phyloP scores from a whole-genome alignment of 2,888 invertebrate genomes.

The Meiosimyza decipiens region DNA sequence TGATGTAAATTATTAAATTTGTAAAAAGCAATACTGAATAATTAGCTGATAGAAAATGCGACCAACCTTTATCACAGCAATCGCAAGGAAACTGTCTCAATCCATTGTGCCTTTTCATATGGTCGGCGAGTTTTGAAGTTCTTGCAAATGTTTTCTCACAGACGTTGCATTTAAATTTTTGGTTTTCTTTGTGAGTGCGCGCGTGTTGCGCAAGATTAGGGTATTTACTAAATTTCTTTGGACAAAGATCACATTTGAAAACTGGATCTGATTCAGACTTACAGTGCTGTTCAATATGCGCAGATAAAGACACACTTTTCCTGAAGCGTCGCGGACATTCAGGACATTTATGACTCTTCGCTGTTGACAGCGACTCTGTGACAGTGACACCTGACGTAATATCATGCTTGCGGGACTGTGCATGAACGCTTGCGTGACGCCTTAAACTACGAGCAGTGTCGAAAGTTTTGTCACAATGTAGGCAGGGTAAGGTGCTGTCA shows the following conservation, averaged over 20 bases:
- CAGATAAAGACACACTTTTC: constrained; percentile 69
- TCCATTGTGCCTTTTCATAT: constrained; percentile 42
- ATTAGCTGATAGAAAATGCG: neutral
- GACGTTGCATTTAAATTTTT: constrained; percentile 69
- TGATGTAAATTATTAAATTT: neutral
- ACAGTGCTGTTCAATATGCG: constrained; percentile 63
- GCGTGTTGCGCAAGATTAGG: constrained; percentile 68
- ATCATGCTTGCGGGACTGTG: constrained; percentile 50
- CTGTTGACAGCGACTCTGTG: constrained; percentile 30
- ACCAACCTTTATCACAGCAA: constrained; percentile 44
- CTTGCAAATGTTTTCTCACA: constrained; percentile 72
- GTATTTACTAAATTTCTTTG: constrained; percentile 66
- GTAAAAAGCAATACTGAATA: neutral
- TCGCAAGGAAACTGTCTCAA: constrained; percentile 42
- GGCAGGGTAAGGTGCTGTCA: constrained; percentile 54
- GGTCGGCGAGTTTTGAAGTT: constrained; percentile 69
- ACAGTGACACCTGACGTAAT: neutral
- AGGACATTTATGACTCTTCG: constrained; percentile 65
- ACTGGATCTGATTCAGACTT: constrained; percentile 33
- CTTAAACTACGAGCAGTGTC: constrained; percentile 66
- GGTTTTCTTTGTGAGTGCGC: constrained; percentile 69
- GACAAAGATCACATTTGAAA: constrained; percentile 67
- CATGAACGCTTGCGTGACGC: constrained; percentile 51
- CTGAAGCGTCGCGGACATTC: constrained; percentile 69
- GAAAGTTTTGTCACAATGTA: constrained; percentile 68